A percentile compares a stretch with the other conserved stretches of the same genome.
Conservation (phyloP, 2,888 invertebrate species). For the Andricus quercusramuli region DNA sequence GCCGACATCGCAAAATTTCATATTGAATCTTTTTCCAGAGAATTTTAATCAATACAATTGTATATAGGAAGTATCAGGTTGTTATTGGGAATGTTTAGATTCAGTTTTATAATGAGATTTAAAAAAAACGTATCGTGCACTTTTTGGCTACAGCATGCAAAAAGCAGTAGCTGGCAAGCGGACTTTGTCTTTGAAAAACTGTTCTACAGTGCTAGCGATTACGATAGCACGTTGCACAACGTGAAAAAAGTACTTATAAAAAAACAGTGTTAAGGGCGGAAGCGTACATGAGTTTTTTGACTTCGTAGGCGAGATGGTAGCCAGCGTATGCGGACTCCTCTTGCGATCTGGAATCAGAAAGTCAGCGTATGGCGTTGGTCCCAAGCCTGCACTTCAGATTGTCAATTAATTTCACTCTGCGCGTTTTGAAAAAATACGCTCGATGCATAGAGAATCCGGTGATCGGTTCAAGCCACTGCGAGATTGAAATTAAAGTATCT, state of each 20-base stretch:
- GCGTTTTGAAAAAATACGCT: background rate
- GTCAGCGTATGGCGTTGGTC: constrained; percentile 65
- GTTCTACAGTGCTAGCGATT: constrained; percentile 33
- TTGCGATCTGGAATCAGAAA: constrained; percentile 90
- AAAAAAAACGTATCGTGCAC: constrained; percentile 1
- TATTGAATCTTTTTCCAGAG: background rate
- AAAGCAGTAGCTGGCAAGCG: constrained; percentile 29
- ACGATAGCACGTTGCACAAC: constrained; percentile 39
- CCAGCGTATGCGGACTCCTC: constrained; percentile 97
- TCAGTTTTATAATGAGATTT: background rate
- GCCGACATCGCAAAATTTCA: too few relatives aligned
- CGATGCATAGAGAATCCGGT: background rate
- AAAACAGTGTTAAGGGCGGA: constrained; percentile 79
- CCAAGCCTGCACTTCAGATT: constrained; percentile 40
- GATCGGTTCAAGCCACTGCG: constrained; percentile 5
- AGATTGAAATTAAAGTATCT: constrained; percentile 22
- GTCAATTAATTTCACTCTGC: constrained; percentile 38
- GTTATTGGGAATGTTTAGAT: background rate
- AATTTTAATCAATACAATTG: background rate
- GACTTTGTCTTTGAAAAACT: background rate
- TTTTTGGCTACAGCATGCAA: constrained; percentile 25
- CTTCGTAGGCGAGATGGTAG: constrained; percentile 99
- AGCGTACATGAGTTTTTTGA: constrained; percentile 99
- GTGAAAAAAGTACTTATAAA: constrained; percentile 42
- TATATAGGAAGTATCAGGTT: background rate